A percentile compares a stretch with the other conserved stretches of the same genome.
phyloP scores from a whole-genome alignment of 2,888 invertebrate genomes.

The Rhaphigaster nebulosa region DNA sequence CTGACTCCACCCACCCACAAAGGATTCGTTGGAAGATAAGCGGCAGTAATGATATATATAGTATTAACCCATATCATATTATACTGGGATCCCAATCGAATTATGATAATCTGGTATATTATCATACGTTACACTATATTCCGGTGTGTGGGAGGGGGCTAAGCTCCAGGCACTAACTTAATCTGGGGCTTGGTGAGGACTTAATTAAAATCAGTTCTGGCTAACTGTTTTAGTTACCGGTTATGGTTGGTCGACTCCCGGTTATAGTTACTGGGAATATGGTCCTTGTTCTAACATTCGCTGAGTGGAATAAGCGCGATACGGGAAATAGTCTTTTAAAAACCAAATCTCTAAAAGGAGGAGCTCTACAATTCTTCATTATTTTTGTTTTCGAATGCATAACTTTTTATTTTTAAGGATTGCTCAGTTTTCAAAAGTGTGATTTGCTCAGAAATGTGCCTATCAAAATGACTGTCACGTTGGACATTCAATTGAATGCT shows the following conservation, averaged over 20 bases:
- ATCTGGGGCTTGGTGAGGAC: not conserved
- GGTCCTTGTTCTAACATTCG: too few species aligned
- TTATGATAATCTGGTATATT: slow-evolving; percentile 5
- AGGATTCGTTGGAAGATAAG: not conserved
- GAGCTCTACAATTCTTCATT: too few species aligned
- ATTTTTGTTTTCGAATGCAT: too few species aligned
- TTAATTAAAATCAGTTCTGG: slow-evolving; percentile 19
- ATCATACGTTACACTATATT: not conserved
- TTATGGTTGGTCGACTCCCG: not conserved
- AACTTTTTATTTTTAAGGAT: too few species aligned
- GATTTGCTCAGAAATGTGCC: too few species aligned
- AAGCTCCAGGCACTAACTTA: not conserved
- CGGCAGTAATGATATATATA: not conserved
- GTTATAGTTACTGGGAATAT: not conserved
- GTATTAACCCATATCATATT: not conserved
- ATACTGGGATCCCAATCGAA: not conserved
- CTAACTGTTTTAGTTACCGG: not conserved
- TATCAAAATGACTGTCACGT: too few species aligned
- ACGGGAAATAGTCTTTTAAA: too few species aligned
- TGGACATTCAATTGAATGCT: too few species aligned
- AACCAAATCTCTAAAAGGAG: too few species aligned
- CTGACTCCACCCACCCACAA: not conserved
- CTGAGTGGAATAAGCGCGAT: too few species aligned
- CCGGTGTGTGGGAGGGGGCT: not conserved
- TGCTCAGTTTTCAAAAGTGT: too few species aligned